Evolutionary conservation across 1,140 invertebrate genomes (phyloP).

Genomic region (Telenomus remus): DNA sequence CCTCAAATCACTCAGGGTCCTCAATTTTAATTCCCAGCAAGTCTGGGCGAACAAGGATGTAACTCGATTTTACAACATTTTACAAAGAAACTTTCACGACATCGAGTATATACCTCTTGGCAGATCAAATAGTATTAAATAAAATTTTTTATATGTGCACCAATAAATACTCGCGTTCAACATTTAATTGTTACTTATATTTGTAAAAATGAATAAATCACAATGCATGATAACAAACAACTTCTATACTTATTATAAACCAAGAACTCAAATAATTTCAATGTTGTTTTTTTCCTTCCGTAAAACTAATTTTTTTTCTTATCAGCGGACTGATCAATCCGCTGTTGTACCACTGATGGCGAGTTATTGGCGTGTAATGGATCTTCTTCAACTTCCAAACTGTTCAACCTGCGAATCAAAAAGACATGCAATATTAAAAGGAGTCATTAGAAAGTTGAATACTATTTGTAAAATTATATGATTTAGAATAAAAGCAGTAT

Average conservation of each 20-base stretch:
- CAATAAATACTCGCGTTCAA: neutral
- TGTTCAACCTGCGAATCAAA: constrained; percentile 64
- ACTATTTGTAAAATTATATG: too few species aligned
- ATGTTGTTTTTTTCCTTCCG: constrained; percentile 1
- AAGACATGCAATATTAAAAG: neutral
- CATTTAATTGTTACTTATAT: neutral
- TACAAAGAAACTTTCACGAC: constrained; percentile 79
- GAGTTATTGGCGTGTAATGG: constrained; percentile 65
- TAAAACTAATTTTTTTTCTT: constrained; percentile 43
- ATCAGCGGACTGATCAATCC: constrained; percentile 41
- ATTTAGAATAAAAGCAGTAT: too few species aligned
- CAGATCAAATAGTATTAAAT: constrained; percentile 64
- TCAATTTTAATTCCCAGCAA: constrained; percentile 90
- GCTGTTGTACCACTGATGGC: constrained; percentile 39
- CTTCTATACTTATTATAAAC: too few species aligned
- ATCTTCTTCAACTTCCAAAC: constrained; percentile 68
- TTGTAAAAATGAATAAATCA: neutral
- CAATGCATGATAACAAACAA: too few species aligned
- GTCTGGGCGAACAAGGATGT: constrained; percentile 93
- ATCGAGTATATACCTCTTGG: constrained; percentile 82
- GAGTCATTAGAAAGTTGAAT: too few species aligned
- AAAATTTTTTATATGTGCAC: neutral
- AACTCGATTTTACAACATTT: constrained; percentile 87
- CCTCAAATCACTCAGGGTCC: constrained; percentile 86
- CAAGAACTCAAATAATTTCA: too few species aligned